These are phyloP conservation scores for Acrossocheilus wenchowensis DNA, from an alignment of 2,797 vertebrate species.

Conservation along the genomic window DNA sequence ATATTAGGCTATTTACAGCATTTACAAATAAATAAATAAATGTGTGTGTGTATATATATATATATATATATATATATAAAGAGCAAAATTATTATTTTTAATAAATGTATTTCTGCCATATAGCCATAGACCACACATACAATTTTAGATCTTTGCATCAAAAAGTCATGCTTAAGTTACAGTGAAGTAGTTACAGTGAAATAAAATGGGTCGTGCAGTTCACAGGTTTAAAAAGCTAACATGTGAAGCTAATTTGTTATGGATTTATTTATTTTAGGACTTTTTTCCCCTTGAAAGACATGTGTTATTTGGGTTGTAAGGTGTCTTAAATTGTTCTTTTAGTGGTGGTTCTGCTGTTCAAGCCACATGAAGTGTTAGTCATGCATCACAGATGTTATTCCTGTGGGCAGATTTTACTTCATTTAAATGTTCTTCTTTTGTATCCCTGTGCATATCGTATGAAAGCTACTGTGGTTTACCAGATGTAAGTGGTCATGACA, in stretches of 20 bases:
- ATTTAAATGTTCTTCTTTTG: slow-evolving; percentile 4
- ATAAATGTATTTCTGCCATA: background rate
- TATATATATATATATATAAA: too few relatives aligned
- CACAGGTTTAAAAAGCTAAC: background rate
- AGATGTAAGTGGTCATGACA: background rate
- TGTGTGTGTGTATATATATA: too few relatives aligned
- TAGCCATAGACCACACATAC: background rate
- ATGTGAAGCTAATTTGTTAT: background rate
- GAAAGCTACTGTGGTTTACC: slow-evolving; percentile 14
- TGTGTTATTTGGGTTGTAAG: background rate
- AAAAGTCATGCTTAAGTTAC: background rate
- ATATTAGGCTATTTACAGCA: background rate
- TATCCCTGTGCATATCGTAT: background rate
- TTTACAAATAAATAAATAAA: background rate
- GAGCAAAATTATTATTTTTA: too few relatives aligned
- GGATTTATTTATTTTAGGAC: background rate
- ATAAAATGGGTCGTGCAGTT: background rate
- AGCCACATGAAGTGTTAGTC: background rate
- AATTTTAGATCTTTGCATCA: too few relatives aligned
- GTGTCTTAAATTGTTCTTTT: background rate
- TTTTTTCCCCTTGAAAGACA: background rate
- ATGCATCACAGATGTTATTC: background rate
- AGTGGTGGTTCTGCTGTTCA: background rate
- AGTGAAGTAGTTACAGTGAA: background rate
- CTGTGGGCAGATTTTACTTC: background rate